Percentiles rank a stretch among this genome's conserved stretches.
These are phyloP conservation scores for Pseudomyrmex pallidus DNA, from an alignment of 1,140 invertebrate genomes.

Conservation along the genomic window DNA sequence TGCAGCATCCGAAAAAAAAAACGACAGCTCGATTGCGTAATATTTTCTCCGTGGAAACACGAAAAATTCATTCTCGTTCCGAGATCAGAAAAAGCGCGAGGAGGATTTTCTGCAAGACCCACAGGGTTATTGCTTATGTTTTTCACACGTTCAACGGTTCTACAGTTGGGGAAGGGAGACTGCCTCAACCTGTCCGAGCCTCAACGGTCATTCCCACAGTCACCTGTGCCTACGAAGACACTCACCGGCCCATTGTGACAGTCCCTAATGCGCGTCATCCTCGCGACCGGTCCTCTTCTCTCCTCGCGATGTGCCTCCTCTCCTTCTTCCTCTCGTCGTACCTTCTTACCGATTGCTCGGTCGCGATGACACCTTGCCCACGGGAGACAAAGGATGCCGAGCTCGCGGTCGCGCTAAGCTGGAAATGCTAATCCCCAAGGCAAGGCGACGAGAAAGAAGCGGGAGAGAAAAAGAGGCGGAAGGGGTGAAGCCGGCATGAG, in stretches of 20 bases:
- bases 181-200: slow-evolving; percentile 79
- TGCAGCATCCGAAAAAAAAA: not conserved
- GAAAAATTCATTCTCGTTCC: slow-evolving; percentile 37
- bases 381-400: slow-evolving; percentile 72
- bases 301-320: slow-evolving; percentile 17
- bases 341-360: slow-evolving; percentile 62
- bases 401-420: slow-evolving; percentile 77
- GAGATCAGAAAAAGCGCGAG: slow-evolving; percentile 54
- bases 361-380: slow-evolving; percentile 69
- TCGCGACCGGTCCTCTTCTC: slow-evolving; percentile 64
- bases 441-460: slow-evolving; percentile 17
- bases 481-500: slow-evolving; percentile 46
- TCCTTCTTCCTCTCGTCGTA: slow-evolving; percentile 17
- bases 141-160: slow-evolving; percentile 79
- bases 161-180: slow-evolving; percentile 17
- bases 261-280: slow-evolving; percentile 79
- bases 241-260: slow-evolving; percentile 77
- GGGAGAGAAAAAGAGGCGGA: slow-evolving; percentile 10
- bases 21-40: not conserved
- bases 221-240: slow-evolving; percentile 80
- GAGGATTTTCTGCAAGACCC: slow-evolving; percentile 64
- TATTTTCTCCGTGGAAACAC: slow-evolving; percentile 10
- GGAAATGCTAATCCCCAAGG: slow-evolving; percentile 75
- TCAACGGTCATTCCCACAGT: slow-evolving; percentile 84
- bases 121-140: slow-evolving; percentile 55